phyloP scores from a whole-genome alignment of 2,888 invertebrate genomes.

The Eupithecia centaureata region DNA sequence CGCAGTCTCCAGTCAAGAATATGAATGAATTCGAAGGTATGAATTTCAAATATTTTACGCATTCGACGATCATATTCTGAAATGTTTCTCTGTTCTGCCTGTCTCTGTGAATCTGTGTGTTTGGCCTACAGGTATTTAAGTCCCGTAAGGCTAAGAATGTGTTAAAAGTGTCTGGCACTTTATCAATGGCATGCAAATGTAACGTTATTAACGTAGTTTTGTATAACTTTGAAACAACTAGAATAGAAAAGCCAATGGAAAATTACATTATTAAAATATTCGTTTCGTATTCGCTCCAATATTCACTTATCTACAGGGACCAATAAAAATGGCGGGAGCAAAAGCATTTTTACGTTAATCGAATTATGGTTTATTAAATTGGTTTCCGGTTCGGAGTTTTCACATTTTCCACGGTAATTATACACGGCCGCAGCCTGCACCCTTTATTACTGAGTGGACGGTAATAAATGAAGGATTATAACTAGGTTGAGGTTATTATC shows the following conservation, averaged over 20 bases:
- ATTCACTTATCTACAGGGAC: neutral
- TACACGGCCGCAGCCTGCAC: conserved; percentile 9
- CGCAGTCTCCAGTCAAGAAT: too few relatives aligned
- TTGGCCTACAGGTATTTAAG: too few relatives aligned
- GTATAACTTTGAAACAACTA: too few relatives aligned
- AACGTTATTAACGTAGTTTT: too few relatives aligned
- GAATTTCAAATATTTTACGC: too few relatives aligned
- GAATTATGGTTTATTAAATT: conserved; percentile 50
- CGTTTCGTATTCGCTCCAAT: conserved; percentile 3
- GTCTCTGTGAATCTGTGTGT: too few relatives aligned
- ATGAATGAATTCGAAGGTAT: too few relatives aligned
- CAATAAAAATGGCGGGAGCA: conserved; percentile 28
- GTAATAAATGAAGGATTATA: conserved; percentile 19
- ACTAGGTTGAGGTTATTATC: neutral
- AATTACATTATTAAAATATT: neutral
- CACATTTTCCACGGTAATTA: conserved; percentile 40
- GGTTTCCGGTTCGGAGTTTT: conserved; percentile 42
- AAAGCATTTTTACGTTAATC: conserved; percentile 46
- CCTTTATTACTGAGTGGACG: conserved; percentile 15
- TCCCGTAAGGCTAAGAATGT: neutral
- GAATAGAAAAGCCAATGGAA: too few relatives aligned
- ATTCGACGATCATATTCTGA: too few relatives aligned
- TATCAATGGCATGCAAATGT: too few relatives aligned
- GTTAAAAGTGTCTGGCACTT: too few relatives aligned
- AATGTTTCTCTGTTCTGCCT: too few relatives aligned